Evolutionary conservation across 2,797 vertebrate genomes (phyloP), one percentile per base, ranked within the genome.

Genomic region (Platyrinchus mystaceus): DNA sequence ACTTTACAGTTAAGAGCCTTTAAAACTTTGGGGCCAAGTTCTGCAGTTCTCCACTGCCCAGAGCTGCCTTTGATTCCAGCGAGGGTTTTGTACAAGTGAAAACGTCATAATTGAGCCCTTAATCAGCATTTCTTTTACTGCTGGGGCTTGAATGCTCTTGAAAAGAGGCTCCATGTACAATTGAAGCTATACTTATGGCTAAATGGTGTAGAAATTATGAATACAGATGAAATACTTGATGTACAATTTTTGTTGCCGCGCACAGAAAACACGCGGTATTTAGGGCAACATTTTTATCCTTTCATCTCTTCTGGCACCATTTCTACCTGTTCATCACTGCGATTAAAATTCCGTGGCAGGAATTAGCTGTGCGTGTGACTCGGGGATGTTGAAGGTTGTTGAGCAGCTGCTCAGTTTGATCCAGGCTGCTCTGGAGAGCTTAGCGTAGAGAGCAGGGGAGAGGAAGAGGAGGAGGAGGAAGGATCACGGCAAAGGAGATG

Each of bases 41-140:
- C 41, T 82, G 46, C 58, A 60, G 39, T 77, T 83, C 68, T 80
- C 32, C 1, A 2, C 76, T 90, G 67, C 64, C 82, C 85, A 63
- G 91, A 96, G 76, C 81, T 90, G 67, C 80, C 83, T 92, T 93
- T 83, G 49, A 95, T 85, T 90, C 78, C 59, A 84, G 39, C 0
- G 3, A 84, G 84, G 74, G 67, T 66, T 96, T 93, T 96, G 43
- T 90, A 70, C 53, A 26, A 93, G 63, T 69, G 78, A 79, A 91
- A 94, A 94, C 2, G 13, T 43, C 56, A 88, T 88, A 93, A 95
- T 76, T 95, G 85, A 88, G 89, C 69, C 52, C 93, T 95, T 91
- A 89, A 95, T 97, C 94, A 94, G 89, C 92, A 95, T 84, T 95
- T 95, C 87, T 95, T 96, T 91, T 87, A 91, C 91, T 94, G 93